Evolutionary conservation across 2,888 invertebrate genomes (phyloP), one percentile per base, ranked within the genome.

Genomic region (Brenthis hecate): DNA sequence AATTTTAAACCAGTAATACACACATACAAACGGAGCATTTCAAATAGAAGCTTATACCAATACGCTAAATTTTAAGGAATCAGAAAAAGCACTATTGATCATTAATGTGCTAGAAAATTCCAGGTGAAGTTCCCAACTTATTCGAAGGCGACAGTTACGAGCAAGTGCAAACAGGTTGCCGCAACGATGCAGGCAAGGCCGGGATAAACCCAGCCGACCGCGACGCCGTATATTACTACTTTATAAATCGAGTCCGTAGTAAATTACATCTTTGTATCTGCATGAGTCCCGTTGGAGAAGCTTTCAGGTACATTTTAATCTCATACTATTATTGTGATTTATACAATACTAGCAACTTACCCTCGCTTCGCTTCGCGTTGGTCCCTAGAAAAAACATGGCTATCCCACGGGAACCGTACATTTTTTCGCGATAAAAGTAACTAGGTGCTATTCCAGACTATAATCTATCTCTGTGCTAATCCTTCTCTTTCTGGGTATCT

Each of bases 211-310:
- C 95, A 57, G 92, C 93, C 11, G 94, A 95, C 71, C 95, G 98
- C 36, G 98, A 98, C 80, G 95, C 93, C 6, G 96, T 98, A 69
- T 98, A 95, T 82, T 96, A 96, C 77, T 98, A 95, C 89, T 98
- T 98, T 80, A 96, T 98, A 69, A 96, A 96, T 78, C 94, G 96
- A 71, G 97, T 98, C 36, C 93, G 97, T 54, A 95, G 95, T 68
- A 97, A 97, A 85, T 93, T 98, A 5, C 98, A 98, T 82, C 94
- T 98, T 50, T 96, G 97, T 65, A 94, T 98, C 62, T 97, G 97
- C 73, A 97, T 98, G 97, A 97, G 97, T 82, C 98, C 98, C 0
- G 96, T 98, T 1, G 98, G 98, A 0, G 97, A 97, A 82, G 95
- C 97, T 0, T 98, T 98, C 85, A 94, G 97, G 94, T 95, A 68